Base-by-base conservation (phyloP, 2,888 invertebrate species). In the Netelia virgata region DNA sequence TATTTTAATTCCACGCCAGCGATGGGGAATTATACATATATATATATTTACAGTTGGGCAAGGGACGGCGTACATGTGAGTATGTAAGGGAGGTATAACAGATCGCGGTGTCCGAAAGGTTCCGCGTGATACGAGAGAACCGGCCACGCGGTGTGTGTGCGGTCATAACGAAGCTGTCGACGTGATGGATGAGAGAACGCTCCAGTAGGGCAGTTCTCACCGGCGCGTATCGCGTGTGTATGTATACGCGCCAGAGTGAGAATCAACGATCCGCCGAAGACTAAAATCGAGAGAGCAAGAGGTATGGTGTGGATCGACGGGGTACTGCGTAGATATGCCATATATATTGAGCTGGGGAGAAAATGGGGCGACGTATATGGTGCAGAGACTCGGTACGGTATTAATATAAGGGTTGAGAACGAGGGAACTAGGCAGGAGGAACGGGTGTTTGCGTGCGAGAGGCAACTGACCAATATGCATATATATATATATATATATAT, bases 121-220 rank as follows among this genome's bases (percentile, higher is more conserved):
- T 91, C 89, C 88, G 86, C 72, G 90, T 86, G 89, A 77, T 77
- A 77, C 50, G 63, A 36, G 77, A 59, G 63, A 78, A 70, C 36
- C n/a, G 18, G 78, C 87, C 84, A 87, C 88, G 85, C 88, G 89
- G 88, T 88, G 90, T 89, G 90, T 90, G 88, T 91, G 91, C 87
- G 91, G 91, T 92, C 90, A 91, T 92, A 92, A 92, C 92, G 92
- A 92, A 92, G 91, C 92, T 91, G 92, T 92, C 91, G 91, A 89
- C 90, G 89, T 92, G 92, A 92, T 91, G 90, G 92, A 92, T 91
- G 91, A 91, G 75, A 55, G 91, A 89, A 88, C 88, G 76, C 86
- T 85, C 85, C 83, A 75, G 82, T 88, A 88, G 90, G 88, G 87
- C 86, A 83, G 88, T 74, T 86, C 86, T 86, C 87, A 84, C 83